Base-by-base conservation (phyloP, 2,797 vertebrate genomes). In the Ambastaia sidthimunki region DNA sequence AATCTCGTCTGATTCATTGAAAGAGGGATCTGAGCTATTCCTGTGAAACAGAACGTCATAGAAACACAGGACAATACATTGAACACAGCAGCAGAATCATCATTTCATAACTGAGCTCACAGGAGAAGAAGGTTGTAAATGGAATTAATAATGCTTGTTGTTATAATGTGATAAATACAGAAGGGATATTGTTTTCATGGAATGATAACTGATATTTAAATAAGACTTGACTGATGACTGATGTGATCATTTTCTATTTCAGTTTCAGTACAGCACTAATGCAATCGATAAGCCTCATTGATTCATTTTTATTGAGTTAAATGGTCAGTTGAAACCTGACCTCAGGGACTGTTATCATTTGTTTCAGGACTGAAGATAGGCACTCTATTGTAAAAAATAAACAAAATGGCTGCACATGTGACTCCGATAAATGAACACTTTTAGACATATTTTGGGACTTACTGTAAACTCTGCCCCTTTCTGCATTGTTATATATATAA, bases 361-460 rank as follows among this genome's bases (percentile, higher is more conserved):
- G 76, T 78, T 78, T 71, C 41, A 23, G 57, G 55, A 57, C 76
- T 78, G 67, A 70, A 70, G 55, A 78, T 60, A 70, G 66, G 50
- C n/a, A 37, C 41, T 37, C 12, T 10, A 5, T 18, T 47, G 75
- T 25, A 7, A n/a, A 44, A 44, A 67, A n/a, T 54, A 34, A 63
- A 44, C 16, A 52, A 69, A 75, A 63, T 65, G 57, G n/a, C 50
- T 69, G 68, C 44, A 71, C 76, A 82, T 77, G 71, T 75, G 73
- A 83, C 87, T 85, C 71, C 73, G 84, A 85, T 85, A 55, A 76
- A 80, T 74, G 44, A 83, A 18, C 63, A 69, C 25, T 81, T 75
- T 70, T 18, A 34, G 25, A 52, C 11, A 11, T 71, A 85, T 78
- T 75, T 83, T 76, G 80, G 60, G 37, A 75, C 16, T 25, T 52